Evolutionary conservation across 2,888 invertebrate genomes (phyloP).

Genomic region (Hydrotaea diabolus): DNA sequence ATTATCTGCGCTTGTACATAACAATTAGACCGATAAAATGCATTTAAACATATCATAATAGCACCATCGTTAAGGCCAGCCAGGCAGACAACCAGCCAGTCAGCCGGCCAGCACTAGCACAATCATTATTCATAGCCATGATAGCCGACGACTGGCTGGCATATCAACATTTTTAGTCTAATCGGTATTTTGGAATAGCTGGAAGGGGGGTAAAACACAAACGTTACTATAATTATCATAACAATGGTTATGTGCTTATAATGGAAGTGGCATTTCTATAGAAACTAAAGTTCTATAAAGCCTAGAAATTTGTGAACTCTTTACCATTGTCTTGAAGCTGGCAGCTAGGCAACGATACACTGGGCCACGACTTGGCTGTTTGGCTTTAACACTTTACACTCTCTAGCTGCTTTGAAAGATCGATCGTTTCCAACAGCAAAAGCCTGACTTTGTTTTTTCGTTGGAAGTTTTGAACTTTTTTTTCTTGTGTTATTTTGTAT

Average conservation of each 20-base stretch:
- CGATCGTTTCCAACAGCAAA: neutral
- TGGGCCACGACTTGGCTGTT: neutral
- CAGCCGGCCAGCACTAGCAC: too few species aligned
- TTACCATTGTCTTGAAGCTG: constrained; percentile 43
- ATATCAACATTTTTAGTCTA: constrained; percentile 34
- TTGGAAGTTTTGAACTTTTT: neutral
- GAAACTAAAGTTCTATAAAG: neutral
- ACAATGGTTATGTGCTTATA: constrained; percentile 36
- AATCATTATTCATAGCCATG: neutral
- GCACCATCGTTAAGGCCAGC: too few species aligned
- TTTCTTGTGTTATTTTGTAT: too few species aligned
- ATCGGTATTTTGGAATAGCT: neutral
- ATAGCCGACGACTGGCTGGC: neutral
- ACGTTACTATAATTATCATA: constrained; percentile 60
- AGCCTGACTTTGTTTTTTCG: constrained; percentile 8
- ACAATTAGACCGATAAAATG: constrained; percentile 66
- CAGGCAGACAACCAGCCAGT: too few species aligned
- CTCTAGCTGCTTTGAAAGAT: neutral
- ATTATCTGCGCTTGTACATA: constrained; percentile 30
- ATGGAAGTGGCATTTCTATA: neutral
- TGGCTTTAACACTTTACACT: neutral
- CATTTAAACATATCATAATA: constrained; percentile 49
- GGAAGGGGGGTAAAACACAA: neutral
- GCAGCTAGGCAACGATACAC: neutral
- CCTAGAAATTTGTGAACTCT: constrained; percentile 32